phyloP scores from a whole-genome alignment of 1,140 invertebrate genomes.

The Lucilia cuprina region DNA sequence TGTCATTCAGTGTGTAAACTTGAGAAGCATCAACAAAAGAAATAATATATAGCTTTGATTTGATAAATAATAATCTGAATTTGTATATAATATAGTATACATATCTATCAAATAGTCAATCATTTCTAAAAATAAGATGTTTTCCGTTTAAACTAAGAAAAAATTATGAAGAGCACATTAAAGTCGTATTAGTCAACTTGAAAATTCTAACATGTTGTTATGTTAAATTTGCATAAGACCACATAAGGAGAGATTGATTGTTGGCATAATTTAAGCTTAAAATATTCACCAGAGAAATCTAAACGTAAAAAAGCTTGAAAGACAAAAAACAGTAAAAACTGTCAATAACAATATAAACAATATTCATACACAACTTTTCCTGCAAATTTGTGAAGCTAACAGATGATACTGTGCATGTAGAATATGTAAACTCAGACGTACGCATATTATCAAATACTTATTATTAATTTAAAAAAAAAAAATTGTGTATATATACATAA shows the following conservation, averaged over 20 bases:
- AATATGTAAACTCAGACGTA: neutral
- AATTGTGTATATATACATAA: too few relatives aligned
- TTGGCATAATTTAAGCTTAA: neutral
- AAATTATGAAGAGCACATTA: too few relatives aligned
- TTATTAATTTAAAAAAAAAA: too few relatives aligned
- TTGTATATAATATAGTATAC: too few relatives aligned
- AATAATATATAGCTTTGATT: too few relatives aligned
- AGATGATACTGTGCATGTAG: neutral
- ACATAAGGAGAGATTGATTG: neutral
- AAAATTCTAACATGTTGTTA: neutral
- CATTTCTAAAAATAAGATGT: too few relatives aligned
- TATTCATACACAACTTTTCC: neutral
- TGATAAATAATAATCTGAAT: too few relatives aligned
- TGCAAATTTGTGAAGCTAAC: neutral
- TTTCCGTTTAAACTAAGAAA: too few relatives aligned
- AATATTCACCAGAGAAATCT: neutral
- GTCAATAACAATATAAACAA: neutral
- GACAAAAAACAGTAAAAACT: neutral
- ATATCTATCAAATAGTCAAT: too few relatives aligned
- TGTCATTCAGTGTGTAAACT: too few relatives aligned
- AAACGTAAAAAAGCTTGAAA: neutral
- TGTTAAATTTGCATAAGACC: neutral
- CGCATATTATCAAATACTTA: too few relatives aligned
- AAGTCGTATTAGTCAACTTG: neutral
- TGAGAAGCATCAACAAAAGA: too few relatives aligned